A percentile compares a stretch with the other conserved stretches of the same genome.
Conservation (phyloP, 2,113 vertebrate species). For the Nothobranchius furzeri region DNA sequence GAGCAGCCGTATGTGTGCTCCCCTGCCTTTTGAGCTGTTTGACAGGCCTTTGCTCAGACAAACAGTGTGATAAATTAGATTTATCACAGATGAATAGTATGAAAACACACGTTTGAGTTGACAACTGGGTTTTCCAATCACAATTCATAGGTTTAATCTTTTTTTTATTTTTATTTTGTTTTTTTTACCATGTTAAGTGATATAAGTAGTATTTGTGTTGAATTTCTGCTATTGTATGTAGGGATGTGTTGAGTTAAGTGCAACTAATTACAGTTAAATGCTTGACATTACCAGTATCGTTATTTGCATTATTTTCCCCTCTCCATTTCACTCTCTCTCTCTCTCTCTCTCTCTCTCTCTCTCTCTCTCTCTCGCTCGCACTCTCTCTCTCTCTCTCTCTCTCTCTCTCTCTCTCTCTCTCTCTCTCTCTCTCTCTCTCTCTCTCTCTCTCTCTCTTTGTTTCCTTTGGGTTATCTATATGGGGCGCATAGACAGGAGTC, state of each 20-base stretch:
- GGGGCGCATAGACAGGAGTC: slow-evolving; percentile 59
- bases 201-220: slow-evolving; percentile 1
- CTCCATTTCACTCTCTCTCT: slow-evolving; percentile 10
- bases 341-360: slow-evolving; percentile 7
- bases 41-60: slow-evolving; percentile 18
- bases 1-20: slow-evolving; percentile 43
- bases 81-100: slow-evolving; percentile 30
- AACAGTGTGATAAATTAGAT: slow-evolving; percentile 47
- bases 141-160: slow-evolving; percentile 11
- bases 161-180: slow-evolving; percentile 17
- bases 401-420: slow-evolving; percentile 10
- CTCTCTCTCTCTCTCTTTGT: slow-evolving; percentile 5
- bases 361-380: slow-evolving; percentile 9
- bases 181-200: slow-evolving; percentile 22
- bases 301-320: slow-evolving; percentile 17
- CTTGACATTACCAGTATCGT: slow-evolving; percentile 46
- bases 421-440: slow-evolving; percentile 12
- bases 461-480: slow-evolving; percentile 63
- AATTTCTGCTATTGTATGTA: not conserved
- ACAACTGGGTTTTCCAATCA: slow-evolving; percentile 26
- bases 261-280: slow-evolving; percentile 44
- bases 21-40: slow-evolving; percentile 18
- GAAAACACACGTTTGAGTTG: slow-evolving; percentile 5
- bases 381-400: slow-evolving; percentile 12
- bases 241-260: slow-evolving; percentile 8